Percentiles rank a stretch among this genome's conserved stretches.
Evolutionary conservation across 1,140 invertebrate species (phyloP).

Genomic region (Alviniconcha marisindica): DNA sequence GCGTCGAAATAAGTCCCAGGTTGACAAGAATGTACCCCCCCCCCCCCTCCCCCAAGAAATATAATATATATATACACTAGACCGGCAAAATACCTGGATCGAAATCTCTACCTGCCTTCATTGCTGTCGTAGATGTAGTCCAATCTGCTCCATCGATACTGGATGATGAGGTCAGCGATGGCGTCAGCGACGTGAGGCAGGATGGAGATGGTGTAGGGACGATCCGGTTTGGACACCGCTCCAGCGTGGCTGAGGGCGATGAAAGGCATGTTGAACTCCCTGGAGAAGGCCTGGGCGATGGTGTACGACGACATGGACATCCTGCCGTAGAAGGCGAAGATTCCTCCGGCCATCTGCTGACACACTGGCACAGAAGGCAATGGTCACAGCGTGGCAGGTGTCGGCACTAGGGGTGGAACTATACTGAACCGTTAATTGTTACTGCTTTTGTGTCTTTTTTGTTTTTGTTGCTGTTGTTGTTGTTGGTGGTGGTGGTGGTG

Average conservation of each 20-base stretch:
- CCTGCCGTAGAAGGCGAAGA: constrained; percentile 92
- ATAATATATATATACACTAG: no score
- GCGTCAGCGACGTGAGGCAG: constrained; percentile 47
- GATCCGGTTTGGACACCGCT: constrained; percentile 1
- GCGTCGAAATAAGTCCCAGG: no score
- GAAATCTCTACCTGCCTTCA: constrained; percentile 49
- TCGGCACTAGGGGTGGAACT: no score
- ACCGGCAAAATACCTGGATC: no score
- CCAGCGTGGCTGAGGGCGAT: constrained; percentile 60
- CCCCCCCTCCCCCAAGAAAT: no score
- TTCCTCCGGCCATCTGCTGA: constrained; percentile 93
- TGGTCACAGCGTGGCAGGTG: no score
- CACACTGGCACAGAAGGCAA: constrained; percentile 85
- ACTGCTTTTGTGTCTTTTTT: no score
- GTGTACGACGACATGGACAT: constrained; percentile 94
- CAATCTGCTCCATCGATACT: constrained; percentile 47
- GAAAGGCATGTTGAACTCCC: constrained; percentile 98
- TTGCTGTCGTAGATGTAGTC: constrained; percentile 57
- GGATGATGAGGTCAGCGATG: constrained; percentile 45
- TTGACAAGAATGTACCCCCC: no score
- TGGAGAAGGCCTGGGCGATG: constrained; percentile 94
- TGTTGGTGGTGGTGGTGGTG: no score
- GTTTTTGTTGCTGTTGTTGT: no score
- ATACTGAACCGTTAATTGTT: no score
- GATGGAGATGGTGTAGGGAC: constrained; percentile 49